Evolutionary conservation across 2,113 vertebrate genomes (phyloP).

Genomic region (Cinclus cinclus): DNA sequence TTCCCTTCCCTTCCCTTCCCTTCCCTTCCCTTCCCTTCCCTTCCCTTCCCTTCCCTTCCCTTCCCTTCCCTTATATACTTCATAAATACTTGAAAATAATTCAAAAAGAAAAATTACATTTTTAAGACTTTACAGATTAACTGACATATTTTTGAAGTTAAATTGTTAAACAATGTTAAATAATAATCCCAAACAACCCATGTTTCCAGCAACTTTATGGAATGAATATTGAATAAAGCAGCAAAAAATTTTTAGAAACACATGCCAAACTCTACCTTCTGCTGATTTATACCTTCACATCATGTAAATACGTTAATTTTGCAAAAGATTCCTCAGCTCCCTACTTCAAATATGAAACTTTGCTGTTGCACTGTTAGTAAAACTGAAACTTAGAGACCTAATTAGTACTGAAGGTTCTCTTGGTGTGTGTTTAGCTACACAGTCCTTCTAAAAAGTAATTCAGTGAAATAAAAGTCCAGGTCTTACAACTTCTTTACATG

Average conservation of each 20-base stretch:
- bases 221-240: neutral
- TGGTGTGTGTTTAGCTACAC: neutral
- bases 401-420: neutral
- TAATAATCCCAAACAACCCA: neutral
- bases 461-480: neutral
- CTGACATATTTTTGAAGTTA: neutral
- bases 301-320: neutral
- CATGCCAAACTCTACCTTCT: neutral
- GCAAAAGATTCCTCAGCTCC: neutral
- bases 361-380: neutral
- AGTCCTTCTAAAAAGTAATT: neutral
- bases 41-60: too few relatives aligned
- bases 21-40: too few relatives aligned
- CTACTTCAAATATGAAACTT: neutral
- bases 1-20: too few relatives aligned
- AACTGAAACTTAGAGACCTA: neutral
- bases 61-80: neutral
- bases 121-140: neutral
- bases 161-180: neutral
- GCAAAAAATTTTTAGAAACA: neutral
- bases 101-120: neutral
- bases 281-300: neutral
- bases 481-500: neutral
- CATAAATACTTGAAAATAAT: neutral
- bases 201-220: neutral